Conservation (phyloP, 2,888 invertebrate species). For the Ectemnius cavifrons region DNA sequence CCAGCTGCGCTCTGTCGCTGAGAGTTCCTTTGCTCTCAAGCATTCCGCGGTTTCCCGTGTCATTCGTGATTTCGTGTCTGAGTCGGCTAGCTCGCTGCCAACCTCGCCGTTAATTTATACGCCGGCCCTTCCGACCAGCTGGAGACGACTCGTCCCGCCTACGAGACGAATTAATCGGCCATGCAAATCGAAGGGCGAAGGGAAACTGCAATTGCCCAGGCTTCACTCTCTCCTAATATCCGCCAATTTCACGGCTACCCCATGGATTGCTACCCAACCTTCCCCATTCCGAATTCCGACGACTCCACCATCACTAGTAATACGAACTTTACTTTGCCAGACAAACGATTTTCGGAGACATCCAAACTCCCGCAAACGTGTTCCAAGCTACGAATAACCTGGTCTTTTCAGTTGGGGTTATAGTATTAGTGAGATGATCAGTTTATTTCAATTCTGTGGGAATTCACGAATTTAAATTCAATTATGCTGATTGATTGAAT, state of each 20-base stretch:
- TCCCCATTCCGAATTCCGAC: too few relatives aligned
- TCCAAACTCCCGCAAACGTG: too few relatives aligned
- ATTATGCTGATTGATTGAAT: too few relatives aligned
- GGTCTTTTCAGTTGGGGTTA: too few relatives aligned
- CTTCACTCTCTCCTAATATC: not conserved
- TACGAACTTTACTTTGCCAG: too few relatives aligned
- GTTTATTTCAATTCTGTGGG: too few relatives aligned
- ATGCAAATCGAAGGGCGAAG: slow-evolving; percentile 32
- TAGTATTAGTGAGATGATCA: too few relatives aligned
- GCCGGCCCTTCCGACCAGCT: slow-evolving; percentile 31
- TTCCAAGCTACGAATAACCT: too few relatives aligned
- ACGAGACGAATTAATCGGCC: slow-evolving; percentile 36
- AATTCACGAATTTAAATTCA: too few relatives aligned
- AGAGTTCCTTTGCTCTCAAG: slow-evolving; percentile 36
- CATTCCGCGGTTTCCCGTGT: slow-evolving; percentile 28
- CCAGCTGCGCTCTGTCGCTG: not conserved
- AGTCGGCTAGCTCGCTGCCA: slow-evolving; percentile 22
- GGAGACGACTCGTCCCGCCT: slow-evolving; percentile 28
- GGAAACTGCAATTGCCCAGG: not conserved
- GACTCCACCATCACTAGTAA: too few relatives aligned
- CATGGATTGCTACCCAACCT: not conserved
- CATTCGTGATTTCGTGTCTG: slow-evolving; percentile 36
- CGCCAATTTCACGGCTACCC: slow-evolving; percentile 4
- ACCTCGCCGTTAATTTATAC: slow-evolving; percentile 46
- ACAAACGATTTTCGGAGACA: too few relatives aligned